phyloP scores from a whole-genome alignment of 2,113 vertebrate species.

The Balaenoptera acutorostrata region DNA sequence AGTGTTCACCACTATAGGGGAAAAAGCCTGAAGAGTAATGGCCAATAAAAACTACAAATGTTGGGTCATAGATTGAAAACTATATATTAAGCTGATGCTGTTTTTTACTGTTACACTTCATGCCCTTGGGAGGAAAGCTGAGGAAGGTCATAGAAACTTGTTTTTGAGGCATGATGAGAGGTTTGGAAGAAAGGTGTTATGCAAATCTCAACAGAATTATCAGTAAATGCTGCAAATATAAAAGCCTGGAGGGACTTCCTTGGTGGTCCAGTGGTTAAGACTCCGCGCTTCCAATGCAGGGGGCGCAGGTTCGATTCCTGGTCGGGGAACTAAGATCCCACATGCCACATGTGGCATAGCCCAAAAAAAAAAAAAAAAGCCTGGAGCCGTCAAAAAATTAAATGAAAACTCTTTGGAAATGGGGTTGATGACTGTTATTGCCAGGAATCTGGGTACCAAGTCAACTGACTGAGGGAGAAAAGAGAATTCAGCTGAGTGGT shows the following conservation, averaged over 20 bases:
- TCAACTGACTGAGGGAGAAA: background rate
- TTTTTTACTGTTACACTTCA: background rate
- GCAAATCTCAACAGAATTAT: background rate
- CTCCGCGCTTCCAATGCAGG: too few relatives aligned
- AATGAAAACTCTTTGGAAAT: background rate
- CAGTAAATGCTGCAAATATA: background rate
- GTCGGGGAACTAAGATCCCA: too few relatives aligned
- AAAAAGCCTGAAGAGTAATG: background rate
- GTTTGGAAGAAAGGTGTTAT: background rate
- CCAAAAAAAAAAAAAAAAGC: too few relatives aligned
- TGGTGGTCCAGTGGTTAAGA: too few relatives aligned
- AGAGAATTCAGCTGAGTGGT: background rate
- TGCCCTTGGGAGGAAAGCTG: background rate
- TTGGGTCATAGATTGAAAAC: background rate
- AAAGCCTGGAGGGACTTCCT: background rate
- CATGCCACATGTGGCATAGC: too few relatives aligned
- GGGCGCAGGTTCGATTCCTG: too few relatives aligned
- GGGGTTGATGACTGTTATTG: background rate
- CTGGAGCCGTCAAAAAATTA: background rate
- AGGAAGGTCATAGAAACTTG: background rate
- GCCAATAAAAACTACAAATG: background rate
- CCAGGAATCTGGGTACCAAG: background rate
- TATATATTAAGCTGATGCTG: background rate
- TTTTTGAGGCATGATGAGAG: background rate
- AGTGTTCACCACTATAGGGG: background rate